phyloP scores from a whole-genome alignment of 2,797 vertebrate species.

The Chiloscyllium punctatum region DNA sequence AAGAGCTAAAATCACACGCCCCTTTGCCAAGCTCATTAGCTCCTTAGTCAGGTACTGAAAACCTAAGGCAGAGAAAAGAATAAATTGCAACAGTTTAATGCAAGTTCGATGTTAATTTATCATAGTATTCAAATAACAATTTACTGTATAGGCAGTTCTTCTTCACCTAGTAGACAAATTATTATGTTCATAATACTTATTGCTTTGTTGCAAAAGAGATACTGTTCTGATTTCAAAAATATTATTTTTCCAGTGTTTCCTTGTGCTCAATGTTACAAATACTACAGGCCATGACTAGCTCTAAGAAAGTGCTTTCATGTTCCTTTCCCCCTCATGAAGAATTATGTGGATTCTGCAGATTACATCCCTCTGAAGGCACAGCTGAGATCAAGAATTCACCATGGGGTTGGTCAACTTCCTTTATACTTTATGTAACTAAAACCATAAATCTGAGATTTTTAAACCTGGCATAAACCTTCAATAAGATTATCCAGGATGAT shows the following conservation, averaged over 20 bases:
- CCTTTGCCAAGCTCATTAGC: constrained; percentile 60
- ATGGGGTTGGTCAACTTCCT: not conserved
- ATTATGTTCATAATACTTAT: not conserved
- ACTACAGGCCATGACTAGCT: not conserved
- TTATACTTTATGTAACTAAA: not conserved
- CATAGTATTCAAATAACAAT: not conserved
- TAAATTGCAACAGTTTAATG: not conserved
- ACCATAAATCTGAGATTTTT: not conserved
- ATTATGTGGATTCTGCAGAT: not conserved
- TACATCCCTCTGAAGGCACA: not conserved
- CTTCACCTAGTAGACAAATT: not conserved
- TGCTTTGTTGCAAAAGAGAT: not conserved
- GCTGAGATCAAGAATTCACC: not conserved
- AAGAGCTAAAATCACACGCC: constrained; percentile 57
- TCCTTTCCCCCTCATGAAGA: not conserved
- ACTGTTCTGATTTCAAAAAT: not conserved
- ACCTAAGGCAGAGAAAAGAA: constrained; percentile 53
- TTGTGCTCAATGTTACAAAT: not conserved
- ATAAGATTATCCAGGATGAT: not conserved
- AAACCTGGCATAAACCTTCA: not conserved
- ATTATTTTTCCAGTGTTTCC: not conserved
- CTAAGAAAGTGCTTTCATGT: not conserved
- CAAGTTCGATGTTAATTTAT: not conserved
- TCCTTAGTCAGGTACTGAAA: constrained; percentile 65
- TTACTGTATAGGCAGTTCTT: not conserved